Conservation (phyloP, 2,797 vertebrate species). For the Lophotriccus pileatus region DNA sequence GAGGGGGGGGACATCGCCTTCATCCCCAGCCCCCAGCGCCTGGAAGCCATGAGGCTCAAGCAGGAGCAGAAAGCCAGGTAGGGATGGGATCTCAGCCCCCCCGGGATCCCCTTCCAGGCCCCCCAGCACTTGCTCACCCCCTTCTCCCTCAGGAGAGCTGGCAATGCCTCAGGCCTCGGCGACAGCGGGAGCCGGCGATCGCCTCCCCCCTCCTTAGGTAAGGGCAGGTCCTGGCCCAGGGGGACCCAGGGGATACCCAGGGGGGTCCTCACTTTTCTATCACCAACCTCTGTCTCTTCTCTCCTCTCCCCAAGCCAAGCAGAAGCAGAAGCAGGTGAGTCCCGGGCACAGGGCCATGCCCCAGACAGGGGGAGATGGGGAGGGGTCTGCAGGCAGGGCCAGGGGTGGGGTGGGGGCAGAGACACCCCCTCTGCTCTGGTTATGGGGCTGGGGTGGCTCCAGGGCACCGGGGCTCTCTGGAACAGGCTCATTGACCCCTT, state of each 20-base stretch:
- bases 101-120: rapidly evolving
- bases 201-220: conserved; percentile 93
- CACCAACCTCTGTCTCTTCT: conserved; percentile 67
- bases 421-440: rapidly evolving
- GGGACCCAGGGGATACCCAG: rapidly evolving
- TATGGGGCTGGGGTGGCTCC: neutral
- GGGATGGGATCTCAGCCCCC: neutral
- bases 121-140: neutral
- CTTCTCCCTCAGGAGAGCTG: conserved; percentile 83
- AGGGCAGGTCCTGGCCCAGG: neutral
- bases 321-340: conserved; percentile 98
- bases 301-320: conserved; percentile 90
- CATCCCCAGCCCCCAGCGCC: conserved; percentile 93
- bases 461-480: neutral
- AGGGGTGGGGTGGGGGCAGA: neutral
- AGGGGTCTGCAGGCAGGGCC: neutral
- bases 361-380: neutral
- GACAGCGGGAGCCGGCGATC: conserved; percentile 93
- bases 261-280: neutral
- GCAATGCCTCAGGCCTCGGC: conserved; percentile 87
- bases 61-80: conserved; percentile 95
- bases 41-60: conserved; percentile 93
- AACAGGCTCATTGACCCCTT: neutral
- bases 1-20: conserved; percentile 95
- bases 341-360: neutral